Base-by-base conservation (phyloP, 35 echinoderm and acorn worm species). In the Hemicentrotus pulcherrimus region DNA sequence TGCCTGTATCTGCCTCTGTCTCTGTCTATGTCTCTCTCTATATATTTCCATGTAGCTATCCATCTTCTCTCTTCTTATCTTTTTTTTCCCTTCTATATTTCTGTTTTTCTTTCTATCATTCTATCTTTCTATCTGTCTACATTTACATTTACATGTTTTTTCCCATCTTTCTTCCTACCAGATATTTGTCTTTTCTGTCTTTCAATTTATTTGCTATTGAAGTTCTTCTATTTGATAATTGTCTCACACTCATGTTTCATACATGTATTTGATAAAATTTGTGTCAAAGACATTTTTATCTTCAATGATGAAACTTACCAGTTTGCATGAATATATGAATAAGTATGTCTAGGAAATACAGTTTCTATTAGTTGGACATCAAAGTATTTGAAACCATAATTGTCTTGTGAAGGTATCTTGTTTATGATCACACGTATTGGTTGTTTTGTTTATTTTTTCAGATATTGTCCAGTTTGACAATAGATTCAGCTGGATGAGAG, bases 391-490 rank as follows among this genome's bases (percentile, higher is more conserved):
- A 47, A 30, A 47, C 1, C 7, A 24, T 15, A 24, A 30, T 15
- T 33, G 88, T 15, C 18, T 33, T 41, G 88, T 86, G 7, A 16
- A 16, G 4, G 32, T 90, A 30, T 15, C 35, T 47, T 24, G 9
- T 55, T 47, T 45, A 47, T 24, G 12, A 2, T 35, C 31, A 15
- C 11, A 13, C 32, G 32, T 90, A 6, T 47, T 24, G 9, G 12
- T 41, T 41, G 35, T 90, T 19, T 41, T 90, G 12, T 90, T 32
- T 14, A 41, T 47, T 10, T 90, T 90, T 90, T 33, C 89, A 95
- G 95, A 95, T 95, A 86, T 95, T 11, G 89, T 70, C 48, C 47
- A 65, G 28, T 95, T 95, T 92, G 95, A 95, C 88, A 95, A 95
- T 47, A 46, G 48, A 19, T 95, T 95, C 88, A 95, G 95, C 88